These are phyloP conservation scores for Pachyrhynchus sulphureomaculatus DNA, from an alignment of 1,140 invertebrate genomes.

Conservation along the genomic window DNA sequence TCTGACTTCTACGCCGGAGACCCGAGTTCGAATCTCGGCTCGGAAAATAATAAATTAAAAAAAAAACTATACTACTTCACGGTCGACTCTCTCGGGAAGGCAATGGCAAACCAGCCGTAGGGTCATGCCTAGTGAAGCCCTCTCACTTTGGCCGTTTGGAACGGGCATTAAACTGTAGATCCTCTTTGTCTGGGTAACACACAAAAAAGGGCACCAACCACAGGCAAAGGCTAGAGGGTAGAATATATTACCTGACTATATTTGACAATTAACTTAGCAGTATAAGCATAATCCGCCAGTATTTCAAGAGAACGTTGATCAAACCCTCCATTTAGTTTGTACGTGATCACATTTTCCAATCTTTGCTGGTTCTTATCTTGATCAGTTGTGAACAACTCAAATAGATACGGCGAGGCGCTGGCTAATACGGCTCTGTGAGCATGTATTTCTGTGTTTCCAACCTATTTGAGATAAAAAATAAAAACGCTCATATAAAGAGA, in stretches of 20 bases:
- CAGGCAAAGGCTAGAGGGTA: no score
- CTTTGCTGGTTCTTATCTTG: conserved; percentile 54
- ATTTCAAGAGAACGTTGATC: conserved; percentile 68
- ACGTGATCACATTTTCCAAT: conserved; percentile 57
- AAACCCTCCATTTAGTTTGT: conserved; percentile 69
- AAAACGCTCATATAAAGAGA: conserved; percentile 20
- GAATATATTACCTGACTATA: conserved; percentile 47
- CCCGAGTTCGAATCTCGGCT: no score
- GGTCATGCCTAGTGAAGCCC: no score
- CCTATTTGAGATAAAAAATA: conserved; percentile 52
- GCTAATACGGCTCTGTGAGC: conserved; percentile 77
- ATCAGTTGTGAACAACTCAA: conserved; percentile 72
- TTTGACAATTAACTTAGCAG: conserved; percentile 55
- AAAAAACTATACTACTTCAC: no score
- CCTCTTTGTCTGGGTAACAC: no score
- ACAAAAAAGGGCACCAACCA: no score
- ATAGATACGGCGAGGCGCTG: conserved; percentile 72
- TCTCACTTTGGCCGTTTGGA: no score
- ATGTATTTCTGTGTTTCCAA: conserved; percentile 70
- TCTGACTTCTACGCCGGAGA: no score
- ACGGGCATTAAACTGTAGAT: no score
- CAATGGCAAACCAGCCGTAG: no score
- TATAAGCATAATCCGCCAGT: conserved; percentile 81
- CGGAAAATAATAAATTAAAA: no score
- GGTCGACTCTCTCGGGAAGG: no score